Evolutionary conservation across 2,888 invertebrate genomes (phyloP).

Genomic region (Eristalis tenax): DNA sequence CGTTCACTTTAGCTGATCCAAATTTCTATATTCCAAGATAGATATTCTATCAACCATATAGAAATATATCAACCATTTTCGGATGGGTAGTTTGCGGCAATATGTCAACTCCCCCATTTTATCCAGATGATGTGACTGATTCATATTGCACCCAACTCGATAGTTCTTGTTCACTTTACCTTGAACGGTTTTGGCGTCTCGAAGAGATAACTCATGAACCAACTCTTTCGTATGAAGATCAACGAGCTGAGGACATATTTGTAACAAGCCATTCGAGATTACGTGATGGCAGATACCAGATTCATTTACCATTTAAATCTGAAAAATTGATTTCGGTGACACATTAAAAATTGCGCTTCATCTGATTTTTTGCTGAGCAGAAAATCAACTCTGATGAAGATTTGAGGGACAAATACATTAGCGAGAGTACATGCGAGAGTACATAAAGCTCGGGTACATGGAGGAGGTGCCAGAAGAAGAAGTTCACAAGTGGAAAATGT

Average conservation of each 20-base stretch:
- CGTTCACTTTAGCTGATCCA: constrained; percentile 3
- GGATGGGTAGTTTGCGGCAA: background rate
- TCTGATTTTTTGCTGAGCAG: background rate
- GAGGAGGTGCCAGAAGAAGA: background rate
- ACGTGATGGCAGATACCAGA: constrained; percentile 13
- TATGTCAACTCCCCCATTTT: background rate
- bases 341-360: background rate
- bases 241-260: constrained; percentile 20
- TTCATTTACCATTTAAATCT: constrained; percentile 13
- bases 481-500: background rate
- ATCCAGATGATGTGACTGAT: background rate
- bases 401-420: constrained; percentile 8
- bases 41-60: too few relatives aligned
- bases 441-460: constrained; percentile 22
- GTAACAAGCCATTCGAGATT: background rate
- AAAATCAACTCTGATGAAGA: background rate
- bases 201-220: constrained; percentile 4
- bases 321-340: constrained; percentile 8
- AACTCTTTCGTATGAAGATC: constrained; percentile 5
- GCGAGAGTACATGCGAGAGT: constrained; percentile 9
- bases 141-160: background rate
- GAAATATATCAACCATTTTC: constrained; percentile 30
- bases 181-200: constrained; percentile 8
- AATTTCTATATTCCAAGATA: constrained; percentile 6
- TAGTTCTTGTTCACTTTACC: background rate